These are phyloP conservation scores for Lophius americanus DNA, from an alignment of 2,797 vertebrate species.

Conservation along the genomic window DNA sequence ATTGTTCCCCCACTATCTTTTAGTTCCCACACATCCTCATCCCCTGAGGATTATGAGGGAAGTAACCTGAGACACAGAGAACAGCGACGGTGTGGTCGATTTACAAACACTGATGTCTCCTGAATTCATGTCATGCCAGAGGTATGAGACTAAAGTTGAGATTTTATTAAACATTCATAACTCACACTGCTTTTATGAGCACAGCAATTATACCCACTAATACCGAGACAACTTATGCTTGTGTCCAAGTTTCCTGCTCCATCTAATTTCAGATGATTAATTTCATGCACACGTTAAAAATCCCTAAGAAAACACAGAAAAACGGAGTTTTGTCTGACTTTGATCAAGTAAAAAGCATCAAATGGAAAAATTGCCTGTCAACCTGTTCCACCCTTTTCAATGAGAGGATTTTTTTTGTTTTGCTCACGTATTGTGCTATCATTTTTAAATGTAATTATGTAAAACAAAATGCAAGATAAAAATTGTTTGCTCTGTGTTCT, in stretches of 20 bases:
- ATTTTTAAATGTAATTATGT: background rate
- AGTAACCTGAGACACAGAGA: constrained; percentile 15
- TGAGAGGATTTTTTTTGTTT: background rate
- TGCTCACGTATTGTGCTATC: background rate
- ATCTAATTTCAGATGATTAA: too few relatives aligned
- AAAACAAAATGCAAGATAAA: background rate
- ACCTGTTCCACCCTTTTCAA: too few relatives aligned
- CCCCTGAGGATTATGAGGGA: constrained; percentile 21
- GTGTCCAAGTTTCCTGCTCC: background rate
- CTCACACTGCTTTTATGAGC: background rate
- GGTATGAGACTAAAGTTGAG: background rate
- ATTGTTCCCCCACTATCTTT: constrained; percentile 20
- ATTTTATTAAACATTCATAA: background rate
- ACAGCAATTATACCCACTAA: background rate
- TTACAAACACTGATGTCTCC: background rate
- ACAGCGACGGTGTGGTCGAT: background rate
- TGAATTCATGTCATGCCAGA: background rate
- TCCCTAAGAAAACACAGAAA: background rate
- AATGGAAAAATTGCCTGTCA: background rate
- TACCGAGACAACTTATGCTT: too few relatives aligned
- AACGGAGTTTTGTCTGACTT: background rate
- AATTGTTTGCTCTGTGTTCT: background rate
- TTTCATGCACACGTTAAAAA: too few relatives aligned
- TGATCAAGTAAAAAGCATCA: background rate
- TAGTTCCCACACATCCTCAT: background rate